phyloP scores from a whole-genome alignment of 2,113 vertebrate genomes.

The Lethenteron reissneri region DNA sequence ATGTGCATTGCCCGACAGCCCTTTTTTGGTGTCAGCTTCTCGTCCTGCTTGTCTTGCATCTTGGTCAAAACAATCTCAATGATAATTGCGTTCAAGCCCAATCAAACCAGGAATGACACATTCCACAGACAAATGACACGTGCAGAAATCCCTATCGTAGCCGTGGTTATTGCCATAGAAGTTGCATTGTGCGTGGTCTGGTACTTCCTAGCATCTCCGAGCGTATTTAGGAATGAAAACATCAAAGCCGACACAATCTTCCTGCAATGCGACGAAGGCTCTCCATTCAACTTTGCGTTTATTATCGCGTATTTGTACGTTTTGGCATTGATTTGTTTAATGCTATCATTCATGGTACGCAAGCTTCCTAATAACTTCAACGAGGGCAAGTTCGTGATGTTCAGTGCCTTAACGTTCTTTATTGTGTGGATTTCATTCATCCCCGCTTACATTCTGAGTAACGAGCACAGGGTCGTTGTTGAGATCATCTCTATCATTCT shows the following conservation, averaged over 20 bases:
- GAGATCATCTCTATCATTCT: not conserved
- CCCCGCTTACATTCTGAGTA: not conserved
- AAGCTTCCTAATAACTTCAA: constrained; percentile 8
- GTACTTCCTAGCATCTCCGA: not conserved
- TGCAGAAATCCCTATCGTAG: not conserved
- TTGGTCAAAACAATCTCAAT: constrained; percentile 7
- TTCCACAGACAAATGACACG: not conserved
- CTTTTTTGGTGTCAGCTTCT: constrained; percentile 6
- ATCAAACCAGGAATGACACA: not conserved
- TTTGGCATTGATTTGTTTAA: not conserved
- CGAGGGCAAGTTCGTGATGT: constrained; percentile 3
- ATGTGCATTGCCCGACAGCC: constrained; percentile 2
- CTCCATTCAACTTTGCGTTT: not conserved
- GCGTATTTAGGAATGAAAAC: not conserved
- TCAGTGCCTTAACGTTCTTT: constrained; percentile 6
- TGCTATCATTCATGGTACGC: constrained; percentile 2
- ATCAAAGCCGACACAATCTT: not conserved
- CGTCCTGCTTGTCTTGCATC: not conserved
- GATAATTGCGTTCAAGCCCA: not conserved
- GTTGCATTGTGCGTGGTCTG: not conserved
- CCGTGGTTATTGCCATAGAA: not conserved
- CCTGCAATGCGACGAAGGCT: not conserved
- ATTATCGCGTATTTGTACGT: not conserved
- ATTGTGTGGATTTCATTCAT: constrained; percentile 5
- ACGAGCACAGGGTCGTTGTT: not conserved